Percentiles rank a stretch among this genome's conserved stretches.
phyloP scores from a whole-genome alignment of 2,797 vertebrate genomes.

The Carcharodon carcharias region DNA sequence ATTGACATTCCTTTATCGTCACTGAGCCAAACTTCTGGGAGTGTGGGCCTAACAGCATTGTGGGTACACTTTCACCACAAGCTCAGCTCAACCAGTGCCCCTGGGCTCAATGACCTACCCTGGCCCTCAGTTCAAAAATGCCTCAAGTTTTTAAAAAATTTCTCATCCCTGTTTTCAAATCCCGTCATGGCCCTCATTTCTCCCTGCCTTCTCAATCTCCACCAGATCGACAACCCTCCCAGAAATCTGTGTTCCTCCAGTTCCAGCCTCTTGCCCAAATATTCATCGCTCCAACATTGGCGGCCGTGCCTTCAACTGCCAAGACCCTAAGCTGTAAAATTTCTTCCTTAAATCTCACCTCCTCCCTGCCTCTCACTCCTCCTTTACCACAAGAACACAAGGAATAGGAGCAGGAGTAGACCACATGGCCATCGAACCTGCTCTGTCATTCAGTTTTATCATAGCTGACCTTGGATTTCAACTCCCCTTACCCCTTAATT shows the following conservation, averaged over 20 bases:
- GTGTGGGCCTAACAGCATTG: not conserved
- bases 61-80: not conserved
- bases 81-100: not conserved
- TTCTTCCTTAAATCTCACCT: not conserved
- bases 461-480: too few species aligned
- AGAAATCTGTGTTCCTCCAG: not conserved
- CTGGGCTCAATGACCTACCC: not conserved
- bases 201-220: not conserved
- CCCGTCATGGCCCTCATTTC: not conserved
- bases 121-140: not conserved
- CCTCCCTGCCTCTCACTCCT: not conserved
- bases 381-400: too few species aligned
- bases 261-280: not conserved
- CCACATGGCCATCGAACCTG: too few species aligned
- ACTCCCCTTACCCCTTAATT: not conserved
- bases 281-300: not conserved
- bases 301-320: not conserved
- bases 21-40: not conserved
- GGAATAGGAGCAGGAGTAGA: not conserved
- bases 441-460: too few species aligned
- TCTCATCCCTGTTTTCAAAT: not conserved
- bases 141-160: not conserved
- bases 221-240: not conserved
- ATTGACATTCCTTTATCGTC: not conserved
- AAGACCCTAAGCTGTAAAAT: not conserved